Base-by-base conservation (phyloP, 92 coral and sea anemone genomes). In the Porites rus region DNA sequence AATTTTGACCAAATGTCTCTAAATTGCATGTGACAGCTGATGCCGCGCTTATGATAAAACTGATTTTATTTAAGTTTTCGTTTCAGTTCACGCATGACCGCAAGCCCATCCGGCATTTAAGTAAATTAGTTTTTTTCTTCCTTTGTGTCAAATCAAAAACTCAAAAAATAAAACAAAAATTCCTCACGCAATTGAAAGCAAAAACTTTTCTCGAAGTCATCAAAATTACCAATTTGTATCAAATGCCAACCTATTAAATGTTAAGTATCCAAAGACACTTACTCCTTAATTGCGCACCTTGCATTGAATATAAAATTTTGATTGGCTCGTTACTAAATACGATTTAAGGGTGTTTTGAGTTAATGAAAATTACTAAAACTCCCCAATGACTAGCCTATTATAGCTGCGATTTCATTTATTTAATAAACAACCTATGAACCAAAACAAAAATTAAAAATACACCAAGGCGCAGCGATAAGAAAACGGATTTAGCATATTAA, bases 81-180 rank as follows among this genome's bases (percentile, higher is more conserved):
- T 51, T 19, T 10, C 17, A 65, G 58, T 20, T 65, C 31, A 53
- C 21, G 6, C 20, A 1, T 79, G 19, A 46, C 73, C 74, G 60
- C 73, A 79, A 65, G 66, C 72, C 65, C 71, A 65, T 79, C 73
- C 65, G 83, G 73, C 22, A 66, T 64, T 50, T 50, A 6, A 31
- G 50, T 12, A 10, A 62, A 77, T 10, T 77, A 62, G 19, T 19
- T 9, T 76, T 13, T 54, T 28, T 38, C 22, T 5, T 24, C 10
- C 12, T 8, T 9, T 3, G 54, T 74, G 28, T 10, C 3, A 53
- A 24, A 22, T 53, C 18, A 1, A 51, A 28, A 54, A 51, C 65
- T 73, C 5, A 10, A 56, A 56, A 56, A 56, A 56, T 10, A 9
- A 3, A 38, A 38, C 46, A 38, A 38, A 38, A 38, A 38, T 0